Evolutionary conservation across 1,140 invertebrate genomes (phyloP).

Genomic region (Drosophila pandora): DNA sequence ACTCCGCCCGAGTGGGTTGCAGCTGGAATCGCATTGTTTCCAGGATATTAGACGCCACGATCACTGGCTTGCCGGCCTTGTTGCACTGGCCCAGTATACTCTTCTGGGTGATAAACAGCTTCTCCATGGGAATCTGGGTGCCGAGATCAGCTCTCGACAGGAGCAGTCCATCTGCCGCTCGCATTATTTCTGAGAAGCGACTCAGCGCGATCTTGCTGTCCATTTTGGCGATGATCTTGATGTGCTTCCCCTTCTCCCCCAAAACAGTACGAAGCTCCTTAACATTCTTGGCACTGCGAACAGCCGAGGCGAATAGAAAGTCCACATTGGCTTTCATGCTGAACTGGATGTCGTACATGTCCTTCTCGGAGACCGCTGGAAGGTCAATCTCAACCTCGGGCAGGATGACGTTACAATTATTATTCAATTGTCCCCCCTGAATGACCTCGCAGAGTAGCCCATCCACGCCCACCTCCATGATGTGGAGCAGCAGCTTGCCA

Average conservation of each 20-base stretch:
- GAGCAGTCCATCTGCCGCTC: slow-evolving; percentile 98
- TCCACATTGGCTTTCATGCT: slow-evolving; percentile 98
- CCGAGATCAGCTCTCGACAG: slow-evolving; percentile 97
- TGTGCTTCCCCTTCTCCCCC: slow-evolving; percentile 96
- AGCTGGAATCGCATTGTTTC: slow-evolving; percentile 99
- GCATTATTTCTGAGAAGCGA: slow-evolving; percentile 96
- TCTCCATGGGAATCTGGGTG: slow-evolving; percentile 98
- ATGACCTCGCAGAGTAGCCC: slow-evolving; percentile 92
- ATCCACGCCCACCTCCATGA: slow-evolving; percentile 86
- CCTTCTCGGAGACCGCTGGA: slow-evolving; percentile 98
- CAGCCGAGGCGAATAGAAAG: slow-evolving; percentile 99
- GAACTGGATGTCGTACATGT: slow-evolving; percentile 96
- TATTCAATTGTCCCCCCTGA: slow-evolving; percentile 97
- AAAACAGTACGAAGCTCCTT: slow-evolving; percentile 94
- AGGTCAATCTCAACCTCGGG: slow-evolving; percentile 97
- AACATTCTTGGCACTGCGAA: slow-evolving; percentile 94
- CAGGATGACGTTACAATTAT: slow-evolving; percentile 97
- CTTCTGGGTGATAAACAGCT: slow-evolving; percentile 99
- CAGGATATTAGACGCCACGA: slow-evolving; percentile 98
- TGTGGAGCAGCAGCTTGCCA: slow-evolving; percentile 97
- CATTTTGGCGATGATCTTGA: slow-evolving; percentile 97
- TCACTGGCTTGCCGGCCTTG: slow-evolving; percentile 96
- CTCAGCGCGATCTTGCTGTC: slow-evolving; percentile 98
- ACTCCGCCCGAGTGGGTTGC: slow-evolving; percentile 97
- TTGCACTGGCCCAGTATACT: slow-evolving; percentile 96